Conservation (phyloP, 2,113 vertebrate species). For the Nothocercus nigrocapillus region DNA sequence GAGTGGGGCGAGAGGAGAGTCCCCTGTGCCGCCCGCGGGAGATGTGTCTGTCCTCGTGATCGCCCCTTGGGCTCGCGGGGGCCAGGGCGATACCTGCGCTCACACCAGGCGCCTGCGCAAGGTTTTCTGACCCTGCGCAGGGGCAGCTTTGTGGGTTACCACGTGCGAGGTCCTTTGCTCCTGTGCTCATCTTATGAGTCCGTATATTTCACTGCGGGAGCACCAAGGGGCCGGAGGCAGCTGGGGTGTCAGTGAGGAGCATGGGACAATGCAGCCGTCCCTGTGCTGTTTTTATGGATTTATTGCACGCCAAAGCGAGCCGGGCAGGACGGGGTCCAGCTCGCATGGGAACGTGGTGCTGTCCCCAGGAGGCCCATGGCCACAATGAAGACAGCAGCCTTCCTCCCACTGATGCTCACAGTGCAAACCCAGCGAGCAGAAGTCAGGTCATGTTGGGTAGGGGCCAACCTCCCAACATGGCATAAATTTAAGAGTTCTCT, state of each 20-base stretch:
- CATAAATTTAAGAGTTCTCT: neutral
- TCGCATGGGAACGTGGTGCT: neutral
- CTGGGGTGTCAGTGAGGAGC: neutral
- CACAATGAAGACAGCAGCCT: neutral
- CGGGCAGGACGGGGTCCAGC: neutral
- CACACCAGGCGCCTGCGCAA: neutral
- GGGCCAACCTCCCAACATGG: accelerated
- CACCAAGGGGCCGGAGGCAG: neutral
- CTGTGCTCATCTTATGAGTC: neutral
- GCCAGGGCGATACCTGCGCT: too few species aligned
- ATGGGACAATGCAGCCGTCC: neutral
- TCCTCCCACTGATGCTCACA: too few species aligned
- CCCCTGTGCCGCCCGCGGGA: neutral
- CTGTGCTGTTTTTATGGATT: too few species aligned
- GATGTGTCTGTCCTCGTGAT: accelerated
- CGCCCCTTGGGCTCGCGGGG: neutral
- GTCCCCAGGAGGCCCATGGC: neutral
- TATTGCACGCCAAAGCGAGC: too few species aligned
- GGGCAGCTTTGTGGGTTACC: neutral
- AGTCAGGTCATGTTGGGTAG: too few species aligned
- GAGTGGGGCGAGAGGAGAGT: neutral
- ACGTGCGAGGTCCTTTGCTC: neutral
- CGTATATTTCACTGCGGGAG: neutral
- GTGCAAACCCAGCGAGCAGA: too few species aligned
- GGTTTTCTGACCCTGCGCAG: neutral